A percentile compares a stretch with the other conserved stretches of the same genome.
Conservation (phyloP, 2,888 invertebrate genomes). For the Cosmopolites sordidus region DNA sequence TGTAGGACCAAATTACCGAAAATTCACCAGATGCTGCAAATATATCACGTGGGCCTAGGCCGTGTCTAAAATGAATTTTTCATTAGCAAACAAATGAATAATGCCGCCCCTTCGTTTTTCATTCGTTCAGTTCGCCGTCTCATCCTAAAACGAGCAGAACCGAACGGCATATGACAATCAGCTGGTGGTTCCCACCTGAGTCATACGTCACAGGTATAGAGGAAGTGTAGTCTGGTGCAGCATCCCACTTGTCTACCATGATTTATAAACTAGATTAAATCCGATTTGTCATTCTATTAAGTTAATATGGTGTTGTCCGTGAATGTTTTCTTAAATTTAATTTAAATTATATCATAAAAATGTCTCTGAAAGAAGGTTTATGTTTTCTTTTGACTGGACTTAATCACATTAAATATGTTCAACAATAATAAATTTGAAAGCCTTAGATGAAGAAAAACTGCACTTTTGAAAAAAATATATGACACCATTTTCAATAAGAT, state of each 20-base stretch:
- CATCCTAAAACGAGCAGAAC: constrained; percentile 23
- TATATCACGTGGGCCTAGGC: constrained; percentile 26
- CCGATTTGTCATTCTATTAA: too few relatives aligned
- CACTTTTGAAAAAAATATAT: too few relatives aligned
- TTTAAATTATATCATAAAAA: too few relatives aligned
- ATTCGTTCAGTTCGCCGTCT: constrained; percentile 25
- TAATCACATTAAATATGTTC: too few relatives aligned
- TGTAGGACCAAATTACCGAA: constrained; percentile 26
- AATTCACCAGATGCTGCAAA: constrained; percentile 31
- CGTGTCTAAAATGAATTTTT: constrained; percentile 30
- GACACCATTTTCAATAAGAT: too few relatives aligned
- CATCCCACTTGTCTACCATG: neutral
- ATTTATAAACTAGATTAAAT: too few relatives aligned
- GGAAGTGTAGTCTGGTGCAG: neutral
- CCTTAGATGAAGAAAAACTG: too few relatives aligned
- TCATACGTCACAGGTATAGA: constrained; percentile 25
- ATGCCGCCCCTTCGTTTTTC: constrained; percentile 18
- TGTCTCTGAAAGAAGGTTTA: too few relatives aligned
- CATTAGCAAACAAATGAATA: constrained; percentile 31
- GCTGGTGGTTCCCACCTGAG: constrained; percentile 34
- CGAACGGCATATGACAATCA: constrained; percentile 31
- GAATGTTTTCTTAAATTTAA: too few relatives aligned
- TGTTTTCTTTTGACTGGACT: too few relatives aligned
- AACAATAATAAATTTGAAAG: too few relatives aligned
- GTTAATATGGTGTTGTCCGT: too few relatives aligned